Conservation (phyloP, 2,888 invertebrate species). For the Idaea aversata region DNA sequence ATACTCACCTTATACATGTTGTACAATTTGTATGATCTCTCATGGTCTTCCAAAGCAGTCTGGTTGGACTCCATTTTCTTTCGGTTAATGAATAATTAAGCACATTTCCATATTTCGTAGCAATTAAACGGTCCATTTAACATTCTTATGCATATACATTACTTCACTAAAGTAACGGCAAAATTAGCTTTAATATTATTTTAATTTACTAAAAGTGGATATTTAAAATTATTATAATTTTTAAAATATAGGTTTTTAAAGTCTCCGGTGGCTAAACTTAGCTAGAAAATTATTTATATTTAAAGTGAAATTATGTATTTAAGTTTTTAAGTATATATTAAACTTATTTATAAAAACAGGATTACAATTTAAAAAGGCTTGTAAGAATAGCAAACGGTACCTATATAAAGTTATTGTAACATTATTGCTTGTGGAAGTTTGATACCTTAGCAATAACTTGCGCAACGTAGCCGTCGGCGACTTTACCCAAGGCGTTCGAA, state of each 20-base stretch:
- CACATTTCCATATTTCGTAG: constrained; percentile 34
- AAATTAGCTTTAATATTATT: neutral
- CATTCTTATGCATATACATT: constrained; percentile 10
- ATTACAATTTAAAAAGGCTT: neutral
- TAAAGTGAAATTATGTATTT: neutral
- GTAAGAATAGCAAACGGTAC: neutral
- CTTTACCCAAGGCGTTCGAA: constrained; percentile 27
- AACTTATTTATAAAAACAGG: neutral
- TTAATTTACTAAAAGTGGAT: neutral
- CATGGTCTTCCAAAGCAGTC: constrained; percentile 58
- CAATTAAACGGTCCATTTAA: constrained; percentile 59
- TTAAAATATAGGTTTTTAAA: neutral
- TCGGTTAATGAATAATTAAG: constrained; percentile 45
- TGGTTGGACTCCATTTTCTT: constrained; percentile 65
- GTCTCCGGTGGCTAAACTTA: neutral
- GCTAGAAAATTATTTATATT: neutral
- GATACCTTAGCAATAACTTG: constrained; percentile 25
- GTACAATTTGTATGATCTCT: constrained; percentile 68
- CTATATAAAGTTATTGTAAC: constrained; percentile 10
- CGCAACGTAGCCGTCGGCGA: constrained; percentile 35
- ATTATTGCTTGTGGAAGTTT: constrained; percentile 15
- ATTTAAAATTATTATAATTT: neutral
- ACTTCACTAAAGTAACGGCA: constrained; percentile 2
- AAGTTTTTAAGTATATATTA: neutral
- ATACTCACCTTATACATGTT: constrained; percentile 70